These are phyloP conservation scores for Callithrix jacchus DNA, from an alignment of 2,113 vertebrate species.

Conservation along the genomic window DNA sequence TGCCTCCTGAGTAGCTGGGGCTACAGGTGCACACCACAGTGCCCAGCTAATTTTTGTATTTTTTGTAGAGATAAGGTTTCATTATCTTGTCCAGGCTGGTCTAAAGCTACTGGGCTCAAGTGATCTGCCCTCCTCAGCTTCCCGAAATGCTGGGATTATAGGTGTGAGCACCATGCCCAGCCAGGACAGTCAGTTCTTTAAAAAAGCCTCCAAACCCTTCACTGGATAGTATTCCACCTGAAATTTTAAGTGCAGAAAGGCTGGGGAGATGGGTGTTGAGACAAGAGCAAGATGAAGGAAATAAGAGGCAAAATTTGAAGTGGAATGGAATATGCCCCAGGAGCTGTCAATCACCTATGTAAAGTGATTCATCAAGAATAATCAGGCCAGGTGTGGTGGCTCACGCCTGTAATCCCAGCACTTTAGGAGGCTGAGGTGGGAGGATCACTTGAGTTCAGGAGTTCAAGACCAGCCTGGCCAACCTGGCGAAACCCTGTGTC, in stretches of 20 bases:
- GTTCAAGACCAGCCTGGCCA: too few species aligned
- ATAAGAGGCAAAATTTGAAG: neutral
- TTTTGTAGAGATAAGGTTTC: neutral
- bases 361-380: neutral
- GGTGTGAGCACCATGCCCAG: too few species aligned
- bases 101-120: neutral
- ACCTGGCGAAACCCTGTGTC: too few species aligned
- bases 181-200: too few species aligned
- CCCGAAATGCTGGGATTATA: neutral
- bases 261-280: neutral
- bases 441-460: too few species aligned
- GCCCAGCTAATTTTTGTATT: neutral
- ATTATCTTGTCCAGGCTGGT: neutral
- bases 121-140: neutral
- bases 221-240: neutral
- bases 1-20: neutral
- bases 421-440: too few species aligned
- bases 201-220: neutral
- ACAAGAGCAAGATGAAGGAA: neutral
- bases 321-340: neutral
- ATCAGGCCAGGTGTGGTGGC: neutral
- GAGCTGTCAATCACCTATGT: neutral
- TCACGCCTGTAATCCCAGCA: too few species aligned
- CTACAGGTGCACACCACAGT: neutral
- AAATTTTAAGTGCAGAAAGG: neutral